Conservation (phyloP, 2,888 invertebrate species). For the Drosophila imparisetae region DNA sequence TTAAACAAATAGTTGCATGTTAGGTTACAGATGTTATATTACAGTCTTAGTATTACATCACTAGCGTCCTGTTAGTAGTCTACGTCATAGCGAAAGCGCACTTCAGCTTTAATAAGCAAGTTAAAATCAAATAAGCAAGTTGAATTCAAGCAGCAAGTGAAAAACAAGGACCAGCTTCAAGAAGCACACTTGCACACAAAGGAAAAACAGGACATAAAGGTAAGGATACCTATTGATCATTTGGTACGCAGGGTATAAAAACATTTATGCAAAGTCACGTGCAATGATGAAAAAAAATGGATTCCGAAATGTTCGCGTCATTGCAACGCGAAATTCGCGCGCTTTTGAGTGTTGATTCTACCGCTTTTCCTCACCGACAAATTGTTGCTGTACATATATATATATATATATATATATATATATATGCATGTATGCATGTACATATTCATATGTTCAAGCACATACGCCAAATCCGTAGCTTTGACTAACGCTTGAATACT, state of each 20-base stretch:
- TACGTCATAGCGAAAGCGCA: too few species aligned
- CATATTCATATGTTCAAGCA: background rate
- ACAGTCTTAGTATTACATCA: too few species aligned
- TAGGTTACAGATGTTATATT: too few species aligned
- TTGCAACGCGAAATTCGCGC: conserved; percentile 36
- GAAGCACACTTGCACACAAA: too few species aligned
- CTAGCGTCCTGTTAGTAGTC: too few species aligned
- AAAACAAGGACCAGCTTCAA: too few species aligned
- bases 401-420: background rate
- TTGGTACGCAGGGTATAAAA: conserved; percentile 17
- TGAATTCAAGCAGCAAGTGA: too few species aligned
- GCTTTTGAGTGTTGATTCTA: conserved; percentile 9
- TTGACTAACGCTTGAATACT: conserved; percentile 40
- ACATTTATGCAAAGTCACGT: conserved; percentile 76
- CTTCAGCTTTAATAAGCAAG: too few species aligned
- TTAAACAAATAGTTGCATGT: too few species aligned
- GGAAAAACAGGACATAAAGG: too few species aligned
- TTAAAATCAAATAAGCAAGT: too few species aligned
- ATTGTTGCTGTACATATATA: conserved; percentile 51
- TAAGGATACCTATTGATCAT: background rate
- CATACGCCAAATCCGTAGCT: background rate
- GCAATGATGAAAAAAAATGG: conserved; percentile 84
- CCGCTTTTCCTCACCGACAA: conserved; percentile 51
- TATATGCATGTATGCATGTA: background rate
- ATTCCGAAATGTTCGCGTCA: conserved; percentile 77